Base-by-base conservation (phyloP, 2,888 invertebrate species). In the Chymomyza amoena region DNA sequence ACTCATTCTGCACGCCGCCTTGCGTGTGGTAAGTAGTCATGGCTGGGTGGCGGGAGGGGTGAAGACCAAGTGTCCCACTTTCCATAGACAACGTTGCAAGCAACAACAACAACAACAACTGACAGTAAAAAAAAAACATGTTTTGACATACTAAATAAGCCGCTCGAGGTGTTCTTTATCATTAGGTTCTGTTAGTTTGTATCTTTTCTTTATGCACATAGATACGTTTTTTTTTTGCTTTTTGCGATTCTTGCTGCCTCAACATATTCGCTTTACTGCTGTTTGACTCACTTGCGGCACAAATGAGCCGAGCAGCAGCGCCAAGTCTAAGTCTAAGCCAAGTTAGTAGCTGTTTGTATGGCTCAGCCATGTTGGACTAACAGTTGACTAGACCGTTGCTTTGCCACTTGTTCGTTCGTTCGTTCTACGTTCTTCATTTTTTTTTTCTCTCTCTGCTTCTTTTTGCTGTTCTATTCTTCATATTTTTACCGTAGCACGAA, bases 401-500 rank as follows among this genome's bases (percentile, higher is more conserved):
- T 15, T 64, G 61, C 67, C 79, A 79, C 75, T 74, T 77, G 73
- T 74, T 73, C 72, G 68, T 60, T 73, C 65, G 62, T 13, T n/a
- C n/a, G n/a, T n/a, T 20, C 60, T 25, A 18, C 25, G 16, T 51
- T 63, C 28, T 56, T 63, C 20, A 28, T 45, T 20, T 20, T 59
- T 61, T 36, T 65, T 62, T 13, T 61, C 28, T 4, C 7, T 32
- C 32, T 25, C 3, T 20, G 4, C 25, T 25, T 1, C 4, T 32
- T 32, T 32, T 32, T 32, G 32, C n/a, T 18, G 18, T 28, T 57
- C 54, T 56, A 51, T 61, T 61, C 59, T 51, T 60, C 78, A 87
- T 87, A 84, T 89, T 90, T 89, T 91, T 90, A 90, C 91, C 90
- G 91, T 91, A 90, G 84, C 88, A 87, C 91, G 91, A 91, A 91